Evolutionary conservation across 2,113 vertebrate species (phyloP).

Genomic region (Coptodon rendalli): DNA sequence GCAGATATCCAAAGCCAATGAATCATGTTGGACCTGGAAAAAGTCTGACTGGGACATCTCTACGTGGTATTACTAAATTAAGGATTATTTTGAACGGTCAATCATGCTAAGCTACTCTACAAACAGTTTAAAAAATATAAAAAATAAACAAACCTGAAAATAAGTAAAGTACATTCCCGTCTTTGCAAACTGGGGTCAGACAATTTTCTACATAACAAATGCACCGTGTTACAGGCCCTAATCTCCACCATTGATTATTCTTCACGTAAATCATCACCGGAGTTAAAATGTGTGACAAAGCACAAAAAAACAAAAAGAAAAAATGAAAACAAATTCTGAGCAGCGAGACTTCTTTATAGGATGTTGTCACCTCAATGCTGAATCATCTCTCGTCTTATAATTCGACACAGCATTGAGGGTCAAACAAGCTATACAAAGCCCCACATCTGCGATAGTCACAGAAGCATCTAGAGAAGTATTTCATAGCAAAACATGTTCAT

Average conservation of each 20-base stretch:
- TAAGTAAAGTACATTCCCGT: not conserved
- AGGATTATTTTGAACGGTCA: not conserved
- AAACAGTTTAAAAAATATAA: not conserved
- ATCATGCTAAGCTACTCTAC: not conserved
- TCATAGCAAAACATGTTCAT: not conserved
- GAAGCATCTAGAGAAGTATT: not conserved
- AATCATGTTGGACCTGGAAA: not conserved
- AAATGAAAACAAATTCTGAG: fast-evolving
- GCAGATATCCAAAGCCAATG: not conserved
- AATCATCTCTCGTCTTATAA: not conserved
- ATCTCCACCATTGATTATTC: not conserved
- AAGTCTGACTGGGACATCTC: not conserved
- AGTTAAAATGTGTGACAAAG: not conserved
- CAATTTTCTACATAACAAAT: not conserved
- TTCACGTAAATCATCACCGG: not conserved
- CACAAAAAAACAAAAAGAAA: not conserved
- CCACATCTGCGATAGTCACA: not conserved
- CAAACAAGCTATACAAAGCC: not conserved
- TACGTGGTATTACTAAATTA: not conserved
- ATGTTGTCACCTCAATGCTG: not conserved
- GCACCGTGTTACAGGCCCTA: not conserved
- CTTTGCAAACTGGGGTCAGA: not conserved
- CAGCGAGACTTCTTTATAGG: not conserved
- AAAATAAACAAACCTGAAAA: not conserved
- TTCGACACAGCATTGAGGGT: not conserved